Conservation (phyloP, 2,888 invertebrate species). For the Pecten maximus region DNA sequence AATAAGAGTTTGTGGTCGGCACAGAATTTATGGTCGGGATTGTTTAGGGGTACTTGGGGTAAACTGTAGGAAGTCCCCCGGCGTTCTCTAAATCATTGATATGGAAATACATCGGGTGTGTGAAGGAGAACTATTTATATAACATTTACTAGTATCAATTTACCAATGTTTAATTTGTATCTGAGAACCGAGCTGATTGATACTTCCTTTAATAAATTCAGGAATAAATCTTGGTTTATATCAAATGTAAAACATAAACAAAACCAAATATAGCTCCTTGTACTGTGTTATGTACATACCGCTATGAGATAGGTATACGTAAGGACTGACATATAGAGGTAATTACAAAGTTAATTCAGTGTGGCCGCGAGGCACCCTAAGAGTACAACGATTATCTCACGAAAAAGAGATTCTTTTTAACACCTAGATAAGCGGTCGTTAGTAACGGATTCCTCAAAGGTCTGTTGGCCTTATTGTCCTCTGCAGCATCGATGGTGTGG, state of each 20-base stretch:
- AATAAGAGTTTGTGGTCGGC: not conserved
- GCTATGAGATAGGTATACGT: not conserved
- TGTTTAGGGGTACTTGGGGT: not conserved
- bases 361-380: not conserved
- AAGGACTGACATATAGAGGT: not conserved
- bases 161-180: not conserved
- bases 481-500: not conserved
- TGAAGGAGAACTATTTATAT: not conserved
- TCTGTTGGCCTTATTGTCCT: not conserved
- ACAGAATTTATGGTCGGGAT: not conserved
- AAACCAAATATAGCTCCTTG: not conserved
- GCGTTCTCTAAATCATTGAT: not conserved
- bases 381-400: not conserved
- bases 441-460: not conserved
- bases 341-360: not conserved
- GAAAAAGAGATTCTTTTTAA: not conserved
- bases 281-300: not conserved
- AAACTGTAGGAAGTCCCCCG: not conserved
- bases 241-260: not conserved
- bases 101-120: not conserved
- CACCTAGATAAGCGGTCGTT: slow-evolving; percentile 26
- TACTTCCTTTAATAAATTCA: not conserved
- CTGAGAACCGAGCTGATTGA: not conserved
- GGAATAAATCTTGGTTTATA: not conserved
- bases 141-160: not conserved